These are phyloP conservation scores for Xiphophorus couchianus DNA, from an alignment of 2,113 vertebrate genomes.

Conservation along the genomic window DNA sequence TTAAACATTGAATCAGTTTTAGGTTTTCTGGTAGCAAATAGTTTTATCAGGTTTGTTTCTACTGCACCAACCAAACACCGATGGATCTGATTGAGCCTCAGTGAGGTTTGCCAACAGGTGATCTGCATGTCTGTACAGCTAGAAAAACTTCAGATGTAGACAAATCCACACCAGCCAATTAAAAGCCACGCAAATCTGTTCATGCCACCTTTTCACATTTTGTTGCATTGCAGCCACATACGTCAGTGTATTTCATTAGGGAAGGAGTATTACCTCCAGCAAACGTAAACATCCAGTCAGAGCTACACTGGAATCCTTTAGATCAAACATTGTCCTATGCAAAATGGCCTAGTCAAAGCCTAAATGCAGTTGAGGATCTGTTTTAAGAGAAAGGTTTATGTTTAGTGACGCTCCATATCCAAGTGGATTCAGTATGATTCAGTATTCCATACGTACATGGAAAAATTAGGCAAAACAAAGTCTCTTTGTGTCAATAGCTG, in stretches of 20 bases:
- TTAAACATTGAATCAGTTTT: conserved; percentile 3
- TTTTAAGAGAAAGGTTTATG: background rate
- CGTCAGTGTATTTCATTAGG: no score
- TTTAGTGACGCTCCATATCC: background rate
- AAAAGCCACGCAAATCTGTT: background rate
- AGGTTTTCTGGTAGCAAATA: conserved; percentile 1
- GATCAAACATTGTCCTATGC: background rate
- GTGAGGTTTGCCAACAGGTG: conserved; percentile 16
- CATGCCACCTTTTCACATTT: background rate
- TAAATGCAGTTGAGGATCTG: no score
- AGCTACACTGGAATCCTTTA: background rate
- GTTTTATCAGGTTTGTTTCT: conserved; percentile 15
- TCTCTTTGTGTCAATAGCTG: background rate
- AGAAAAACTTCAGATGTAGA: conserved; percentile 14
- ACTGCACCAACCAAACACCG: conserved; percentile 5
- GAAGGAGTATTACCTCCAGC: background rate
- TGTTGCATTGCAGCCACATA: no score
- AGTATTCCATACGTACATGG: background rate
- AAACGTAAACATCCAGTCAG: background rate
- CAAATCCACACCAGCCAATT: conserved; percentile 13
- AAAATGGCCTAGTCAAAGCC: background rate
- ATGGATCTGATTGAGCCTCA: conserved; percentile 9
- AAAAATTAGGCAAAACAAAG: background rate
- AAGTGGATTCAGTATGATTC: background rate
- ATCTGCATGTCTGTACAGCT: conserved; percentile 15